A percentile compares a stretch with the other conserved stretches of the same genome.
These are phyloP conservation scores for Caenorhabditis brenneri DNA, from an alignment of 1,140 invertebrate species.

Conservation along the genomic window DNA sequence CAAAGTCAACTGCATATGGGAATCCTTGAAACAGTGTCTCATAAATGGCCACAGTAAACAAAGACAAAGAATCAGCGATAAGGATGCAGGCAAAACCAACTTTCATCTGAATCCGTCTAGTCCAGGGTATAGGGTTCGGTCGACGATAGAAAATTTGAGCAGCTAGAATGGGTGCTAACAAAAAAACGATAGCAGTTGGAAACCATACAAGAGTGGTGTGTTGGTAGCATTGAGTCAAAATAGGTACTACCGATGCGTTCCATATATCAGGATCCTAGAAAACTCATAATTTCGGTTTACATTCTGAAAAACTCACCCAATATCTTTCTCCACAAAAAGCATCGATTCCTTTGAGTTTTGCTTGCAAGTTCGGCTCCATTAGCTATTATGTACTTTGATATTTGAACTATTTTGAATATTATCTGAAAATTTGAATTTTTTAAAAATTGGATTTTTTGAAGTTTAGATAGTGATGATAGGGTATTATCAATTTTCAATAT, in stretches of 20 bases:
- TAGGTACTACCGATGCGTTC: conserved; percentile 55
- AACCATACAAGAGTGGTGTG: conserved; percentile 68
- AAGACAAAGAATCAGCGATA: conserved; percentile 49
- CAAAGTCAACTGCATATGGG: conserved; percentile 41
- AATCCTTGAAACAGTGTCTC: conserved; percentile 43
- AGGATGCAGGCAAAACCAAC: conserved; percentile 24
- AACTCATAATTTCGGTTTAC: not conserved
- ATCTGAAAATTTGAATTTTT: too few species aligned
- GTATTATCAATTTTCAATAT: too few species aligned
- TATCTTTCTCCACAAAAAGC: conserved; percentile 54
- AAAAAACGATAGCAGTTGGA: conserved; percentile 62
- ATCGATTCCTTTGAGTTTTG: conserved; percentile 36
- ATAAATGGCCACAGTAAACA: conserved; percentile 49
- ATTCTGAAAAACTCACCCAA: conserved; percentile 40
- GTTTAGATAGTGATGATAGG: too few species aligned
- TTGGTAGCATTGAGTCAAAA: conserved; percentile 64
- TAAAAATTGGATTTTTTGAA: too few species aligned
- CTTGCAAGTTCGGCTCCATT: conserved; percentile 16
- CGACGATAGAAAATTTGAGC: conserved; percentile 59
- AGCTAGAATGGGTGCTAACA: conserved; percentile 63
- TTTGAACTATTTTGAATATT: not conserved
- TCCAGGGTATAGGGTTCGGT: conserved; percentile 63
- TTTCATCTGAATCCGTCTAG: conserved; percentile 62
- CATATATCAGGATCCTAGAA: conserved; percentile 54
- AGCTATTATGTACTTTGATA: not conserved